Evolutionary conservation across 2,113 vertebrate species (phyloP), one percentile per base, ranked within the genome.

Genomic region (Paraplagusia blochii): DNA sequence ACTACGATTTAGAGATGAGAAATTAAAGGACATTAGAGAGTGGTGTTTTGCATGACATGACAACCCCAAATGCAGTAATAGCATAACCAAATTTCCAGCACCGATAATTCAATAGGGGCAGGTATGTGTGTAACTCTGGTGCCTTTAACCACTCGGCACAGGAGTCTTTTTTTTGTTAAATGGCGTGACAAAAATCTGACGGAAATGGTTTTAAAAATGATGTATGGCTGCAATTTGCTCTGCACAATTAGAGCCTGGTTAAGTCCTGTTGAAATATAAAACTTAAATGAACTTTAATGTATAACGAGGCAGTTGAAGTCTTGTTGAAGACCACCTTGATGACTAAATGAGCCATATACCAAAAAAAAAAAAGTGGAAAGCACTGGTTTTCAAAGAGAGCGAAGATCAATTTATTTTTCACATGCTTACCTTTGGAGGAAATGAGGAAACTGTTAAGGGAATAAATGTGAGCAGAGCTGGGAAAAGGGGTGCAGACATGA

Each of bases 271-370:
- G 52, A 87, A 81, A 81, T 79, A 66, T 82, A 66, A 82, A 74
- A 76, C 69, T 44, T 80, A 74, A 76, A 66, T 44, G 8, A 4
- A 47, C 53, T 72, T 47, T 79, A 76, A 49, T 66, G 51, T 71
- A 66, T 34, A 73, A 64, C 47, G 16, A 50, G 64, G 57, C 49
- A 47, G 72, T 74, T 66, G 82, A 53, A 57, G 43, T 76, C 57
- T 35, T 40, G 38, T 12, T 11, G 38, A 5, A 38, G 58, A 72
- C 60, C 59, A 29, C 55, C 62, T 44, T 73, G 79, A 75, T 82
- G 79, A 82, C 70, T 80, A 80, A 84, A 83, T 83, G 80, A 80
- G 72, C 67, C 76, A 8, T 73, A 40, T 0, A 64, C 16, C 1
- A 42, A 43, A 33, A 50, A 12, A 1, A 10, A 59, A 69, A 60